Conservation (phyloP, 2,888 invertebrate species). For the Iphiclides podalirius region DNA sequence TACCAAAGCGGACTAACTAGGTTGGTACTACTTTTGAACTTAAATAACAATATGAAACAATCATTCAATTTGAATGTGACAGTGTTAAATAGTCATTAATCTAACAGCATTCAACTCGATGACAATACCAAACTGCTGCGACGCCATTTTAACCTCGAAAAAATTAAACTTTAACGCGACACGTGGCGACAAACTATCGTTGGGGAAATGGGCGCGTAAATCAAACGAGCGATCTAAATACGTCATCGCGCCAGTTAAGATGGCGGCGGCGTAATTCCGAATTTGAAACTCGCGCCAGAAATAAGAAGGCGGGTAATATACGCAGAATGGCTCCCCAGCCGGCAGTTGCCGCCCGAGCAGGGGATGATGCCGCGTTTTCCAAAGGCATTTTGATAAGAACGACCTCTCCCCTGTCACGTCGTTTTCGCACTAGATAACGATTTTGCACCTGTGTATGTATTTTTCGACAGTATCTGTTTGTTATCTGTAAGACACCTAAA, state of each 20-base stretch:
- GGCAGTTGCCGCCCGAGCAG: conserved; percentile 44
- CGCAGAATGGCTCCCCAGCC: conserved; percentile 57
- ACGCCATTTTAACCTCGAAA: background rate
- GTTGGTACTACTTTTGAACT: no score
- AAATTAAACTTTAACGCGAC: conserved; percentile 24
- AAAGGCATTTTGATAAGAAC: conserved; percentile 35
- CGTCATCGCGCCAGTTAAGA: conserved; percentile 58
- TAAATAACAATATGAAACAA: no score
- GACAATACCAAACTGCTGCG: background rate
- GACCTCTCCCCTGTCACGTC: conserved; percentile 26
- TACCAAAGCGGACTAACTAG: no score
- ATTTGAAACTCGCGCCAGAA: conserved; percentile 43
- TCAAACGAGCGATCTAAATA: conserved; percentile 54
- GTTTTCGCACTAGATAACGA: conserved; percentile 22
- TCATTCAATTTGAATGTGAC: no score
- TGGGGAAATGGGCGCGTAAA: conserved; percentile 42
- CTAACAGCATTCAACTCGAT: background rate
- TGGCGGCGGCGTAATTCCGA: conserved; percentile 55
- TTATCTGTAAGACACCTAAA: no score
- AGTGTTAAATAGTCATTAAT: background rate
- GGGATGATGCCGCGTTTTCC: conserved; percentile 43
- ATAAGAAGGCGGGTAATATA: conserved; percentile 52
- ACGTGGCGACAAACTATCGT: conserved; percentile 15
- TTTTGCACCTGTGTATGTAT: conserved; percentile 16
- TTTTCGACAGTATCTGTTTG: no score